Evolutionary conservation across 2,797 vertebrate genomes (phyloP).

Genomic region (Enteromius afrohamiltoni): DNA sequence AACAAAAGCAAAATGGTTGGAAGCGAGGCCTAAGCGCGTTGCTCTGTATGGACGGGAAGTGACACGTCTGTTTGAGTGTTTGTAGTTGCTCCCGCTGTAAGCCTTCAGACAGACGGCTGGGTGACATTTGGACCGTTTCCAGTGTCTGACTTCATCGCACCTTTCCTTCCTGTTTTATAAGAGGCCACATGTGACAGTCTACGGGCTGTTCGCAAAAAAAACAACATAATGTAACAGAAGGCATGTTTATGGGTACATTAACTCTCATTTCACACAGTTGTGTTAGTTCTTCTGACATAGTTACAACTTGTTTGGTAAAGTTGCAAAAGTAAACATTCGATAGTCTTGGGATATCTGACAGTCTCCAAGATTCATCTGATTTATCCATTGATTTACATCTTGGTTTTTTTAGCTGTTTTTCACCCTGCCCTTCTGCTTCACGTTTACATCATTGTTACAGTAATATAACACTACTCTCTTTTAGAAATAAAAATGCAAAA

Average conservation of each 20-base stretch:
- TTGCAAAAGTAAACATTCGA: not conserved
- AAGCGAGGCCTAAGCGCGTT: not conserved
- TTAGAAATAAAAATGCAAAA: too few species aligned
- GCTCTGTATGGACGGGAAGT: not conserved
- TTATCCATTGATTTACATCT: not conserved
- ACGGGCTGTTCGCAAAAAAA: not conserved
- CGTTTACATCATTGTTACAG: not conserved
- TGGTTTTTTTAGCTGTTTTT: not conserved
- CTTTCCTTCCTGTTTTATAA: not conserved
- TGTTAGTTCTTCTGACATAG: too few species aligned
- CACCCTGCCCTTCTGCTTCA: not conserved
- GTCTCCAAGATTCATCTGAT: not conserved
- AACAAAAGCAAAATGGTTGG: not conserved
- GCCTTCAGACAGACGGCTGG: constrained; percentile 35
- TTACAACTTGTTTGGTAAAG: not conserved
- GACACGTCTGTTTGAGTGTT: constrained; percentile 4
- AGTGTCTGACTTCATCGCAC: constrained; percentile 48
- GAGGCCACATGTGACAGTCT: not conserved
- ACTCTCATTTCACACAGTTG: not conserved
- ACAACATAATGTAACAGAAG: not conserved
- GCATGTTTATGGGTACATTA: not conserved
- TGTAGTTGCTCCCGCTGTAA: constrained; percentile 26
- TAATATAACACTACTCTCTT: too few species aligned
- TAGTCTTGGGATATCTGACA: not conserved
- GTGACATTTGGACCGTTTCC: constrained; percentile 44